These are phyloP conservation scores for Melinaea marsaeus DNA, from an alignment of 2,888 invertebrate genomes.

Conservation along the genomic window DNA sequence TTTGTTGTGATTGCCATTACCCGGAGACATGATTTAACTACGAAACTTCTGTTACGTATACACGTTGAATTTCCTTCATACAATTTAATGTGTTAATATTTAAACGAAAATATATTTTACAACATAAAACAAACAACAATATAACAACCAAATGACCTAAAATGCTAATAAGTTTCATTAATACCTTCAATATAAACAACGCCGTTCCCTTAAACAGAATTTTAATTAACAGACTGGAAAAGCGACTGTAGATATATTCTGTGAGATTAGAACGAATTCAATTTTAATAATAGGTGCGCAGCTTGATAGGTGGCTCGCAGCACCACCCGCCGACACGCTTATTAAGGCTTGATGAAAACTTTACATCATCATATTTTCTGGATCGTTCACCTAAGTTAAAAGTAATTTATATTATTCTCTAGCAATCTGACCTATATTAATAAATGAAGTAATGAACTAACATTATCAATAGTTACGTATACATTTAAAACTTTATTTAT, in stretches of 20 bases:
- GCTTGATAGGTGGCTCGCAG: conserved; percentile 31
- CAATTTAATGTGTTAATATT: no score
- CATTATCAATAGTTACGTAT: conserved; percentile 64
- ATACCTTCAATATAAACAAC: conserved; percentile 1
- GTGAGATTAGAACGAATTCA: conserved; percentile 31
- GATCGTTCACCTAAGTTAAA: conserved; percentile 73
- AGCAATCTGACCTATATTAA: conserved; percentile 68
- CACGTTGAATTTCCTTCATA: not conserved
- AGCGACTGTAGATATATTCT: conserved; percentile 29
- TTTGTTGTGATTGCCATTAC: conserved; percentile 11
- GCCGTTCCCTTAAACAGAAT: not conserved
- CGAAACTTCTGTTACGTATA: not conserved
- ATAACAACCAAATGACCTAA: no score
- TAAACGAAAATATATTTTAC: no score
- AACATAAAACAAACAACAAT: no score
- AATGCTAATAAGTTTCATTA: not conserved
- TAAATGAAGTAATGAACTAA: conserved; percentile 73
- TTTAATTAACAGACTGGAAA: conserved; percentile 25
- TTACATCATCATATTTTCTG: conserved; percentile 73
- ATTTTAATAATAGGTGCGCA: conserved; percentile 45
- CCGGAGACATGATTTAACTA: conserved; percentile 5
- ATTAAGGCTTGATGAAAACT: conserved; percentile 68
- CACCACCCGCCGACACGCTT: conserved; percentile 43
- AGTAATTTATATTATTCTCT: conserved; percentile 73
- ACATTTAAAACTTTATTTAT: no score